These are phyloP conservation scores for Cyanistes caeruleus DNA, from an alignment of 2,113 vertebrate species.

Conservation along the genomic window DNA sequence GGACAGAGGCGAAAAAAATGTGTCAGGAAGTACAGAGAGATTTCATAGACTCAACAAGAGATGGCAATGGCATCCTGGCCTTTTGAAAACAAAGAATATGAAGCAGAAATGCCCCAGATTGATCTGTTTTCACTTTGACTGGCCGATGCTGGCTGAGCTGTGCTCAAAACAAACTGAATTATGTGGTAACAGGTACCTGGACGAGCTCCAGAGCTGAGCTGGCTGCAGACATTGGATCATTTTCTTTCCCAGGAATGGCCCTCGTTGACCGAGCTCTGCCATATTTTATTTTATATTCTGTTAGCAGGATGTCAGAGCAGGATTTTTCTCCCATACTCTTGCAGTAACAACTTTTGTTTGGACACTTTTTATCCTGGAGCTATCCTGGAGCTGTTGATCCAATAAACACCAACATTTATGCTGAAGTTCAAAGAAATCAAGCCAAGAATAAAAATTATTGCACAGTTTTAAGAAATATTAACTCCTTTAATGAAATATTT, in stretches of 20 bases:
- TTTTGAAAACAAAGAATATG: background rate
- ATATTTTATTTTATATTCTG: background rate
- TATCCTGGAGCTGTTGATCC: background rate
- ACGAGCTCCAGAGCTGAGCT: background rate
- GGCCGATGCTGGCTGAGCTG: background rate
- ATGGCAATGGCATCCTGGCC: background rate
- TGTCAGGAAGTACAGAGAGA: background rate
- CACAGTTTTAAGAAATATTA: background rate
- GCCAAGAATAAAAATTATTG: background rate
- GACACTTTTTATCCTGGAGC: background rate
- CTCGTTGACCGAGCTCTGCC: background rate
- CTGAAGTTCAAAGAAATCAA: conserved; percentile 11
- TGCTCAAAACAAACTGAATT: background rate
- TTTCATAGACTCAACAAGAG: rapidly evolving
- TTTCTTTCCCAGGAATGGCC: background rate
- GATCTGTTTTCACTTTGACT: background rate
- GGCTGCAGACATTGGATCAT: background rate
- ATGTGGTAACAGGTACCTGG: background rate
- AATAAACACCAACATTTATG: background rate
- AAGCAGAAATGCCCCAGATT: background rate
- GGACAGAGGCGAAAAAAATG: background rate
- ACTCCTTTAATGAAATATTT: background rate
- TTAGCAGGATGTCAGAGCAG: background rate
- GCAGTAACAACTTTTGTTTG: background rate
- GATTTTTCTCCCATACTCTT: background rate